Evolutionary conservation across 2,113 vertebrate species (phyloP).

Genomic region (Propithecus coquereli): DNA sequence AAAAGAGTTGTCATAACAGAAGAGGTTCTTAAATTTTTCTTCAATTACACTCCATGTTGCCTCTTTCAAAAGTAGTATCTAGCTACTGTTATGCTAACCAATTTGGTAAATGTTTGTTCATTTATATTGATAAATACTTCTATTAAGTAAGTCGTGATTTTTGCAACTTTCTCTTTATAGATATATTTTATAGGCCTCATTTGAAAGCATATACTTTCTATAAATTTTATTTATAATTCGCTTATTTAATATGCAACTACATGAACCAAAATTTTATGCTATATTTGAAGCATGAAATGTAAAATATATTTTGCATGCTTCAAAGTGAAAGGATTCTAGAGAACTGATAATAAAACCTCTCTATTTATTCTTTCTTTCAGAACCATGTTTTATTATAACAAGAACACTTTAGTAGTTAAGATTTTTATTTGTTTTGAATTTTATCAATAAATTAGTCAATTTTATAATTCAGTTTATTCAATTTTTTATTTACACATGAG

Average conservation of each 20-base stretch:
- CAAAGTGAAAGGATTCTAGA: background rate
- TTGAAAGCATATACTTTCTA: background rate
- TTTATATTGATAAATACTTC: background rate
- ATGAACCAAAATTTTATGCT: background rate
- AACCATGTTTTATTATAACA: background rate
- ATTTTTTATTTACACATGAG: background rate
- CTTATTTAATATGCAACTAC: background rate
- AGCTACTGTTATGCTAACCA: background rate
- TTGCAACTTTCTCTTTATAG: background rate
- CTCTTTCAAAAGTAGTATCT: background rate
- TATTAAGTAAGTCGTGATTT: background rate
- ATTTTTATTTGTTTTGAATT: constrained; percentile 19
- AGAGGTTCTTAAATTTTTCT: background rate
- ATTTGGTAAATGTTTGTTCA: background rate
- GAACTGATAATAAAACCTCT: background rate
- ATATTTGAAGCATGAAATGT: background rate
- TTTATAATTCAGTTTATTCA: constrained; percentile 1
- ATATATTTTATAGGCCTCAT: background rate
- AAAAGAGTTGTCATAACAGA: background rate
- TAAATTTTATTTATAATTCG: background rate
- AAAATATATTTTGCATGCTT: background rate
- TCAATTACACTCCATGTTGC: background rate
- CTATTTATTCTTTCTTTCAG: background rate
- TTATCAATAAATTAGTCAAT: background rate
- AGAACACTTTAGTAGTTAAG: background rate